These are phyloP conservation scores for Zosterops pallidus DNA, from an alignment of 2,113 vertebrate genomes.

Conservation along the genomic window DNA sequence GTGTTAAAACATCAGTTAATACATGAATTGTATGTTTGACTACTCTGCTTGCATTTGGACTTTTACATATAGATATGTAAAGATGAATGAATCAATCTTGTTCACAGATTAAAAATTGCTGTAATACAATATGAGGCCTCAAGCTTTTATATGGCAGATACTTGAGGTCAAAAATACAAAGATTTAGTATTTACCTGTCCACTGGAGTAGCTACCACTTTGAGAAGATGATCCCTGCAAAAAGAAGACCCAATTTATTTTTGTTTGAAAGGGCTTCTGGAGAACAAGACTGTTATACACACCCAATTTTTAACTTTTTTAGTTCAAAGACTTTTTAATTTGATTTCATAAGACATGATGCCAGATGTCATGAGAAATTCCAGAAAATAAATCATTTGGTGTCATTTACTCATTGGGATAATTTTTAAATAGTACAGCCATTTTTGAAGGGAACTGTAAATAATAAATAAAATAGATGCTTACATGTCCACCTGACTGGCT, in stretches of 20 bases:
- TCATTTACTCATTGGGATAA: not conserved
- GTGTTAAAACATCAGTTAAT: not conserved
- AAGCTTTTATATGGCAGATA: not conserved
- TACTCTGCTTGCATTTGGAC: not conserved
- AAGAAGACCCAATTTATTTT: not conserved
- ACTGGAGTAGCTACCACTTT: slow-evolving; percentile 33
- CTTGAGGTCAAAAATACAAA: not conserved
- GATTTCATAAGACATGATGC: not conserved
- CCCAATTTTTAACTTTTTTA: not conserved
- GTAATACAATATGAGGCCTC: not conserved
- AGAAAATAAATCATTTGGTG: not conserved
- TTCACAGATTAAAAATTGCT: not conserved
- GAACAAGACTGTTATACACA: not conserved
- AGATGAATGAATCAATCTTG: not conserved
- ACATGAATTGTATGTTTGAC: not conserved
- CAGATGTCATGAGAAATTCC: not conserved
- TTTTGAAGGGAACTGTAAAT: slow-evolving; percentile 31
- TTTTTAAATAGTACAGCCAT: not conserved
- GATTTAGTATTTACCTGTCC: slow-evolving; percentile 19
- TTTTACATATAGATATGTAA: not conserved
- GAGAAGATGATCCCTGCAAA: slow-evolving; percentile 52
- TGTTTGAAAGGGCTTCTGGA: not conserved
- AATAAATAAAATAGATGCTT: slow-evolving; percentile 63
- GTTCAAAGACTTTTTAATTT: not conserved
- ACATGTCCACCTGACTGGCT: slow-evolving; percentile 69